phyloP scores from a whole-genome alignment of 2,797 vertebrate genomes.

The Ispidina lecontei region DNA sequence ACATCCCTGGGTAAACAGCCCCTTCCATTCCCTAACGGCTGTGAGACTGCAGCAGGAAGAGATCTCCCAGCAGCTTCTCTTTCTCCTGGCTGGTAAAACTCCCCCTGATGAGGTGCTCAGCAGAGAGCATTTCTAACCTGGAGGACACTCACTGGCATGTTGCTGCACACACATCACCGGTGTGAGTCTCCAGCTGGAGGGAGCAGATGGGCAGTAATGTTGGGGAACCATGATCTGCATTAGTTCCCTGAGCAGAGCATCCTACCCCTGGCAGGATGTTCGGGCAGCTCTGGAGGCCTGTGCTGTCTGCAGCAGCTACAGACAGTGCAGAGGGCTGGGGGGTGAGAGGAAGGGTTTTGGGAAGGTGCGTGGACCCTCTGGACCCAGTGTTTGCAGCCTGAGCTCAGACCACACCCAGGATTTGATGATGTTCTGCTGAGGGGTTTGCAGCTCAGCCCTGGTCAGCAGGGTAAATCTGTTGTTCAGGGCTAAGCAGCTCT shows the following conservation, averaged over 20 bases:
- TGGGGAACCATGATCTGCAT: not conserved
- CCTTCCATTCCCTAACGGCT: not conserved
- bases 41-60: not conserved
- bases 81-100: not conserved
- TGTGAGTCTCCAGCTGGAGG: not conserved
- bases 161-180: not conserved
- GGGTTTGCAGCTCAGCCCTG: not conserved
- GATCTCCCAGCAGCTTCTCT: not conserved
- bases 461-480: not conserved
- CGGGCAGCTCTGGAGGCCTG: fast-evolving
- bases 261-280: not conserved
- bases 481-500: not conserved
- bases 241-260: not conserved
- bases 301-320: not conserved
- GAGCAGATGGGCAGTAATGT: fast-evolving
- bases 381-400: not conserved
- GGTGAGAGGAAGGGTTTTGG: not conserved
- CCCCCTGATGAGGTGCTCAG: not conserved
- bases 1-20: slow-evolving; percentile 30
- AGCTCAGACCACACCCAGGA: not conserved
- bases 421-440: fast-evolving
- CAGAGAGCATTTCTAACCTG: not conserved
- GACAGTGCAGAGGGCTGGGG: fast-evolving
- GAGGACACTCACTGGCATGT: fast-evolving
- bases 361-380: not conserved